Evolutionary conservation across 1,140 invertebrate species (phyloP).

Genomic region (Drosophila ohnishii): DNA sequence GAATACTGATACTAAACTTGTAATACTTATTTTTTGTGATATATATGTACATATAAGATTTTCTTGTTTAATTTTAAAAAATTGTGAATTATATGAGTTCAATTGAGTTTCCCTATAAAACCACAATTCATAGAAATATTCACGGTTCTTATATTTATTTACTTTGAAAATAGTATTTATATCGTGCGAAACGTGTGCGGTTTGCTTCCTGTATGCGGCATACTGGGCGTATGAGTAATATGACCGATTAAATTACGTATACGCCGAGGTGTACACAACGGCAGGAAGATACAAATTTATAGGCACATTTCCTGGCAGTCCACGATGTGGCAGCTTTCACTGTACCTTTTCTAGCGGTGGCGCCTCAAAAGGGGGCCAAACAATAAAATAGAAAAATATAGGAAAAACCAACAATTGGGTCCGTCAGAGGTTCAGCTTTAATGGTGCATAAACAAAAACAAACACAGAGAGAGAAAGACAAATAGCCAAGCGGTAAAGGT

Average conservation of each 20-base stretch:
- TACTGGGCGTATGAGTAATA: slow-evolving; percentile 54
- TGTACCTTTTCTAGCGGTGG: slow-evolving; percentile 11
- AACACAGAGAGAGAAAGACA: slow-evolving; percentile 26
- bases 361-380: slow-evolving; percentile 1
- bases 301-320: slow-evolving; percentile 6
- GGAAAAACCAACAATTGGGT: slow-evolving; percentile 19
- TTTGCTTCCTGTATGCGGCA: slow-evolving; percentile 27
- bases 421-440: slow-evolving; percentile 48
- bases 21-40: background rate
- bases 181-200: slow-evolving; percentile 3
- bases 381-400: background rate
- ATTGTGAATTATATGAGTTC: too few species aligned
- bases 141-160: background rate
- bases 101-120: background rate
- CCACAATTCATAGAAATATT: background rate
- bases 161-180: background rate
- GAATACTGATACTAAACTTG: background rate
- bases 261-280: slow-evolving; percentile 31
- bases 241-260: slow-evolving; percentile 38
- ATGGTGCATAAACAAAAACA: slow-evolving; percentile 54
- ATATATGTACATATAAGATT: background rate
- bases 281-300: slow-evolving; percentile 11
- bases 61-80: background rate
- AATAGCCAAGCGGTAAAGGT: slow-evolving; percentile 41
- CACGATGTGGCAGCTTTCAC: slow-evolving; percentile 17